phyloP scores from a whole-genome alignment of 1,140 invertebrate genomes.

The Drosophila nigrodunni region DNA sequence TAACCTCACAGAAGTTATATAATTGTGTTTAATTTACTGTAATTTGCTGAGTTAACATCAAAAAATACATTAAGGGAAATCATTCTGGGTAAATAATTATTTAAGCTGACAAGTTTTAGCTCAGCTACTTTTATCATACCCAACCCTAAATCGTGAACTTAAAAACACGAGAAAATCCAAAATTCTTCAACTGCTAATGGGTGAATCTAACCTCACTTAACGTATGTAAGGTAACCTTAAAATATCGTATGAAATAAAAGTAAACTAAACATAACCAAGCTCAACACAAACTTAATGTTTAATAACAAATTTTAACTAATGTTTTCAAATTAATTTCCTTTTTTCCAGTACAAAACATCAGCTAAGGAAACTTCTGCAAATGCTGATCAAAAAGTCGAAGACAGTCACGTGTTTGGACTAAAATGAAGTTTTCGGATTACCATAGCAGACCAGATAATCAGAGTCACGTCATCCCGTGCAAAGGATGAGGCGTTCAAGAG shows the following conservation, averaged over 20 bases:
- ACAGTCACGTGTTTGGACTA: constrained; percentile 37
- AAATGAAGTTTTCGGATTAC: constrained; percentile 70
- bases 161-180: too few species aligned
- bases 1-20: too few species aligned
- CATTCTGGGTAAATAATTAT: too few species aligned
- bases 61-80: too few species aligned
- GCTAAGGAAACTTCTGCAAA: background rate
- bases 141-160: too few species aligned
- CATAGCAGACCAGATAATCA: constrained; percentile 46
- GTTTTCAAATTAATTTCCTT: background rate
- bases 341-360: constrained; percentile 3
- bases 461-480: constrained; percentile 74
- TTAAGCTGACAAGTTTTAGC: too few species aligned
- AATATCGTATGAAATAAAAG: background rate
- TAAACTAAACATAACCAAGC: background rate
- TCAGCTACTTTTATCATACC: too few species aligned
- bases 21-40: too few species aligned
- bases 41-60: too few species aligned
- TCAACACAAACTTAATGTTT: background rate
- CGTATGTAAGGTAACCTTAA: background rate
- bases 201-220: too few species aligned
- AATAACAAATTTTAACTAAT: background rate
- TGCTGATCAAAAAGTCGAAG: constrained; percentile 5
- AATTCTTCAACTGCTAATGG: too few species aligned
- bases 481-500: constrained; percentile 74